phyloP scores from a whole-genome alignment of 2,888 invertebrate genomes.

The Drosophila kokeensis region DNA sequence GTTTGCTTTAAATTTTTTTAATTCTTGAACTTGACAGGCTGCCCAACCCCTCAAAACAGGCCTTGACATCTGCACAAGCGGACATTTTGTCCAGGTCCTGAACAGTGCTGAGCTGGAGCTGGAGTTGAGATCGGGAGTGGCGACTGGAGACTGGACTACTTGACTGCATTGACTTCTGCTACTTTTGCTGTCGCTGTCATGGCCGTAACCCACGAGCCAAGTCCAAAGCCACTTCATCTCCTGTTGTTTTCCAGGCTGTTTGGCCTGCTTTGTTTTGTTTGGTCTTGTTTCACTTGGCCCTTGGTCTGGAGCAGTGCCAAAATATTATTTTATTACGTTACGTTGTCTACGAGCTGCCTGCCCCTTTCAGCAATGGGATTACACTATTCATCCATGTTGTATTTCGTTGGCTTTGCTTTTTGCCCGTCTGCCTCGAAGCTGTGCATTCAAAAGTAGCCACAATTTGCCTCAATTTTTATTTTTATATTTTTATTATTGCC shows the following conservation, averaged over 20 bases:
- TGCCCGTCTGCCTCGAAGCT: slow-evolving; percentile 28
- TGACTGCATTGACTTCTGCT: slow-evolving; percentile 62
- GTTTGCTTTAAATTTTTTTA: slow-evolving; percentile 64
- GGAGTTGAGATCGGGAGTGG: background rate
- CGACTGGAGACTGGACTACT: slow-evolving; percentile 33
- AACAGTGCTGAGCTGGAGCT: background rate
- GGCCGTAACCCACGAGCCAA: slow-evolving; percentile 55
- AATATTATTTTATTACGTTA: slow-evolving; percentile 73
- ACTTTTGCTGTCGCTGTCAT: slow-evolving; percentile 58
- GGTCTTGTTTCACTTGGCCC: slow-evolving; percentile 24
- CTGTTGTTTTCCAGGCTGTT: slow-evolving; percentile 47
- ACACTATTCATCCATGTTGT: slow-evolving; percentile 45
- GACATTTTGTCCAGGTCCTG: slow-evolving; percentile 37
- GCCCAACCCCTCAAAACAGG: slow-evolving; percentile 32
- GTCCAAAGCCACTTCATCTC: slow-evolving; percentile 54
- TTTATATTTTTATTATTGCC: slow-evolving; percentile 24
- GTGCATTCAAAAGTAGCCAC: slow-evolving; percentile 61
- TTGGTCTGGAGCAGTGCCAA: slow-evolving; percentile 59
- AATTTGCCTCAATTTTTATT: slow-evolving; percentile 42
- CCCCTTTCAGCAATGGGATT: slow-evolving; percentile 49
- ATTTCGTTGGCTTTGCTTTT: slow-evolving; percentile 31
- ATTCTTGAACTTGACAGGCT: slow-evolving; percentile 78
- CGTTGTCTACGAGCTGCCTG: slow-evolving; percentile 41
- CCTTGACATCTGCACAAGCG: slow-evolving; percentile 27
- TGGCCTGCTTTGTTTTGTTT: slow-evolving; percentile 32